A percentile compares a stretch with the other conserved stretches of the same genome.
Evolutionary conservation across 1,140 invertebrate genomes (phyloP).

Genomic region (Trichomalopsis sarcophagae): DNA sequence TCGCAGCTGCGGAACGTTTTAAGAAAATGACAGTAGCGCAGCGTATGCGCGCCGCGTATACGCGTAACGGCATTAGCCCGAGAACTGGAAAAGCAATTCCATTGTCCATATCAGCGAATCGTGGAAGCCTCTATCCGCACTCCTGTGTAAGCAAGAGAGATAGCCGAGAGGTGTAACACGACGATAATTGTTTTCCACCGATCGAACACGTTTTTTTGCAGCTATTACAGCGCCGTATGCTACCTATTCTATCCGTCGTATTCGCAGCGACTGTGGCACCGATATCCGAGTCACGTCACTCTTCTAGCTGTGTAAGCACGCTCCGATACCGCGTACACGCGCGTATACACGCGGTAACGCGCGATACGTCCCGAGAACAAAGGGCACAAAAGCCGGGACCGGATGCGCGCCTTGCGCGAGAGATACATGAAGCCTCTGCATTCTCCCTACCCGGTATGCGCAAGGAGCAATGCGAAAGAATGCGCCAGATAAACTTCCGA

Average conservation of each 20-base stretch:
- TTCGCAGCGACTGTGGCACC: too few species aligned
- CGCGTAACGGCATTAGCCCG: background rate
- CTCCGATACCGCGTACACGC: background rate
- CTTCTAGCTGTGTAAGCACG: too few species aligned
- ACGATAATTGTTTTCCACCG: too few species aligned
- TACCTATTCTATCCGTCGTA: too few species aligned
- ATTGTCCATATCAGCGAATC: background rate
- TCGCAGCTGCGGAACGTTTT: background rate
- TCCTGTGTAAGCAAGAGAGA: background rate
- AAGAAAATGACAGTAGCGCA: background rate
- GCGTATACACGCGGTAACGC: conserved; percentile 1
- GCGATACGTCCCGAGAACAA: conserved; percentile 46
- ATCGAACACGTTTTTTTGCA: too few species aligned
- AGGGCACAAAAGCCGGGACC: conserved; percentile 53
- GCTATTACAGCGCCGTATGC: too few species aligned
- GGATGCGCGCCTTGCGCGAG: conserved; percentile 33
- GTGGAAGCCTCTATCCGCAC: background rate
- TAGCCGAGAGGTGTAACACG: background rate
- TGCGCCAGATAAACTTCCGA: conserved; percentile 5
- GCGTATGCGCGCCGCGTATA: background rate
- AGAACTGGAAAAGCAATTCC: background rate
- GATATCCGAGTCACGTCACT: background rate
- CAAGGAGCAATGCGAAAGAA: background rate
- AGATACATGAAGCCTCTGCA: background rate
- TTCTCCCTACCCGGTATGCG: background rate